Percentiles rank a stretch among this genome's conserved stretches.
Conservation (phyloP, 2,113 vertebrate genomes). For the Catharus bicknelli region DNA sequence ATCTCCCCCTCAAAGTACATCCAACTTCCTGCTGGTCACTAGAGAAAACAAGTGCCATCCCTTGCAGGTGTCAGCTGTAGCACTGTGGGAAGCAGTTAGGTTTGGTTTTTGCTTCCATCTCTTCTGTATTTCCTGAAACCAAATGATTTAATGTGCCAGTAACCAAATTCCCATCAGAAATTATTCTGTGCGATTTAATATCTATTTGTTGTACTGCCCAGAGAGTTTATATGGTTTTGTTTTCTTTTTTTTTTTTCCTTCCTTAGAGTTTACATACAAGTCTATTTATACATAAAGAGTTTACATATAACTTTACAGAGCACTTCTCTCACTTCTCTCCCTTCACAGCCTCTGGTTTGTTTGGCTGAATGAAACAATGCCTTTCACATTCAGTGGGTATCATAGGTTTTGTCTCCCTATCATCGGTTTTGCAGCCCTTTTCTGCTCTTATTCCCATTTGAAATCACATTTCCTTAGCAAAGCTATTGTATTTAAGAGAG, state of each 20-base stretch:
- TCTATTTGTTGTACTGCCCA: background rate
- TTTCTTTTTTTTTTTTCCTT: background rate
- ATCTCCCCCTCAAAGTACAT: background rate
- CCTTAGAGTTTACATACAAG: background rate
- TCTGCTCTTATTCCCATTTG: background rate
- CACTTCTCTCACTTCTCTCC: background rate
- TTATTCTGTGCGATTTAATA: background rate
- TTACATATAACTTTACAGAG: background rate
- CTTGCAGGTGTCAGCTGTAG: background rate
- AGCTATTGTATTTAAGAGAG: background rate
- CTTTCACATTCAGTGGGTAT: background rate
- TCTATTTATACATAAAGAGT: background rate
- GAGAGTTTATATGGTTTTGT: fast-evolving
- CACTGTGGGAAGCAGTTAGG: background rate
- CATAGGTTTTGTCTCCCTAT: background rate
- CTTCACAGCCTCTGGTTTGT: background rate
- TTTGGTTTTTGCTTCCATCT: background rate
- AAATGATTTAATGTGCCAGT: background rate
- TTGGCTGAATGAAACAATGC: background rate
- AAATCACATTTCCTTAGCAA: background rate
- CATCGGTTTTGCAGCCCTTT: background rate
- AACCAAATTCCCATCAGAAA: background rate
- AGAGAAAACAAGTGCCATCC: background rate
- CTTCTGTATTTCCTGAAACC: background rate
- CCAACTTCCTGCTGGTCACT: background rate